A percentile compares a stretch with the other conserved stretches of the same genome.
These are phyloP conservation scores for Gobio gobio DNA, from an alignment of 2,113 vertebrate genomes.

Conservation along the genomic window DNA sequence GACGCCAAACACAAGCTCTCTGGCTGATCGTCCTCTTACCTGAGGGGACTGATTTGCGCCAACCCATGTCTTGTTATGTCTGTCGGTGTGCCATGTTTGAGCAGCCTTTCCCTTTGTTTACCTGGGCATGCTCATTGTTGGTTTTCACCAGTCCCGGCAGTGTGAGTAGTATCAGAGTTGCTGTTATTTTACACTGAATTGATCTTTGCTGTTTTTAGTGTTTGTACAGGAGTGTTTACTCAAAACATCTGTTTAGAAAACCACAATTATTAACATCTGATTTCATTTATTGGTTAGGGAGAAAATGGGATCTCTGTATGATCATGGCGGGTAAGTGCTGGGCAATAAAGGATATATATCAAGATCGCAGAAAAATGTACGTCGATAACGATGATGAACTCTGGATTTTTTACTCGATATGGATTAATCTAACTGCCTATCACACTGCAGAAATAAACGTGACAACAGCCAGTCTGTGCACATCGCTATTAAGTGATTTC, in stretches of 20 bases:
- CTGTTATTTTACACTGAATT: background rate
- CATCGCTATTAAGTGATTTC: too few relatives aligned
- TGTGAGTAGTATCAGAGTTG: background rate
- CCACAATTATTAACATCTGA: constrained; percentile 1
- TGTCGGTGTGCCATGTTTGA: background rate
- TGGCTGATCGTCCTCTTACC: constrained; percentile 24
- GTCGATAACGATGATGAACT: too few relatives aligned
- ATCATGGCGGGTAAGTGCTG: too few relatives aligned
- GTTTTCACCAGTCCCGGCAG: background rate
- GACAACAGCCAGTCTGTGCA: too few relatives aligned
- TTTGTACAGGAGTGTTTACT: background rate
- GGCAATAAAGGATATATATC: too few relatives aligned
- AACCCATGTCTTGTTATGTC: background rate
- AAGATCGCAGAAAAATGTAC: too few relatives aligned
- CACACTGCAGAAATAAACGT: too few relatives aligned
- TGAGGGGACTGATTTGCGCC: constrained; percentile 11
- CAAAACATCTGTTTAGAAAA: background rate
- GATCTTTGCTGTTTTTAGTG: background rate
- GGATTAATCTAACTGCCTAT: too few relatives aligned
- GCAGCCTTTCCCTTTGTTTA: background rate
- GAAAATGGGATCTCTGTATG: too few relatives aligned
- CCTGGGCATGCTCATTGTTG: background rate
- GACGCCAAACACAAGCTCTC: constrained; percentile 27
- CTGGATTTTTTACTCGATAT: too few relatives aligned
- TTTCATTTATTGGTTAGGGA: background rate